A percentile compares a stretch with the other conserved stretches of the same genome.
These are phyloP conservation scores for Prunella strophiata DNA, from an alignment of 2,797 vertebrate genomes.

Conservation along the genomic window DNA sequence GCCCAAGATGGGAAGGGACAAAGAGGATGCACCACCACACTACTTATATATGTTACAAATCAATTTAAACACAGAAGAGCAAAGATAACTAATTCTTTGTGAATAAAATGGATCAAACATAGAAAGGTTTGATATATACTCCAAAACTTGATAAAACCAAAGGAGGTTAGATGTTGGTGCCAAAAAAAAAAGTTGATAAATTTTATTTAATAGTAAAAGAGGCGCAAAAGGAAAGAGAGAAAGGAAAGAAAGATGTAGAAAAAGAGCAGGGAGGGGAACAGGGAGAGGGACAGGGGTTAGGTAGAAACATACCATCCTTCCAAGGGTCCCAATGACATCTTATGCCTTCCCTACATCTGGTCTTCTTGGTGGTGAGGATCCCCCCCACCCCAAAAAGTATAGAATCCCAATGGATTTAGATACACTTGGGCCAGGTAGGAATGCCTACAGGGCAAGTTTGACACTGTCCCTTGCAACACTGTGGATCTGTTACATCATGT, in stretches of 20 bases:
- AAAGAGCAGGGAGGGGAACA: neutral
- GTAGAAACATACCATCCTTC: neutral
- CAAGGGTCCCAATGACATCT: rapidly evolving
- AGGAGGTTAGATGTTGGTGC: neutral
- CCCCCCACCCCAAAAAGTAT: rapidly evolving
- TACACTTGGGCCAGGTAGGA: neutral
- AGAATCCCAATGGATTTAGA: neutral
- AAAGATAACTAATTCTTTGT: neutral
- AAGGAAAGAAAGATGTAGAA: neutral
- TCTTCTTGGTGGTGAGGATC: neutral
- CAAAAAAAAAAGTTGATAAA: neutral
- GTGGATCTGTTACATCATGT: neutral
- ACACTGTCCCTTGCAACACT: neutral
- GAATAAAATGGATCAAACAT: neutral
- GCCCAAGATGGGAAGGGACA: neutral
- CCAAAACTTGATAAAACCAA: neutral
- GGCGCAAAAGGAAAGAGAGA: neutral
- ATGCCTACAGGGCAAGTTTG: neutral
- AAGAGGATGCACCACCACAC: neutral
- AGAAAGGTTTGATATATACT: neutral
- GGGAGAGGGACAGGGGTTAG: neutral
- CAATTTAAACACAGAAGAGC: neutral
- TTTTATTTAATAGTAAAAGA: neutral
- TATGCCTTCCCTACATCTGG: neutral
- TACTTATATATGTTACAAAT: rapidly evolving